A percentile compares a stretch with the other conserved stretches of the same genome.
These are phyloP conservation scores for Harmothoe impar DNA, from an alignment of 2,888 invertebrate species.

Conservation along the genomic window DNA sequence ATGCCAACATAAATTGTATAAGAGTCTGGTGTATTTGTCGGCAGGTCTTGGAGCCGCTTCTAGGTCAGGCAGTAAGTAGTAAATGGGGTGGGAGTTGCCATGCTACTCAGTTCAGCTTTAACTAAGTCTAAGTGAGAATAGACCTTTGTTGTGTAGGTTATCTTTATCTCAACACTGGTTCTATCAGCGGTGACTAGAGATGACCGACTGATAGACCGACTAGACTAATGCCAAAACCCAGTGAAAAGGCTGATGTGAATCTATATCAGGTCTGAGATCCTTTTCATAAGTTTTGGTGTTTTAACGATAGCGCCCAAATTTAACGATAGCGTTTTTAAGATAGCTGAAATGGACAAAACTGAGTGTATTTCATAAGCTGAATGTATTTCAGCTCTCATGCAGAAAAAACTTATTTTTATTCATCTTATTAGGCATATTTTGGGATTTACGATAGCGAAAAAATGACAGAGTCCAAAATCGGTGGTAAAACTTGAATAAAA, in stretches of 20 bases:
- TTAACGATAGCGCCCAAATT: no score
- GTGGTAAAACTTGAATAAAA: no score
- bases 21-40: background rate
- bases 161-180: background rate
- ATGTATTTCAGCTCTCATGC: no score
- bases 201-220: background rate
- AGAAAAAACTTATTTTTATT: no score
- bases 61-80: background rate
- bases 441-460: no score
- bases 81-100: background rate
- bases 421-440: no score
- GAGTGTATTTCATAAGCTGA: no score
- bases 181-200: background rate
- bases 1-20: background rate
- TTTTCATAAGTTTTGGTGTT: no score
- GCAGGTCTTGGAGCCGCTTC: background rate
- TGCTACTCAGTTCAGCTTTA: constrained; percentile 12
- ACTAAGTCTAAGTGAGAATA: constrained; percentile 19
- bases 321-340: no score
- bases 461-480: no score
- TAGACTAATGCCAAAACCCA: background rate
- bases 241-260: background rate
- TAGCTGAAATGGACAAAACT: no score
- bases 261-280: background rate
- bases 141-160: background rate